Percentiles rank a stretch among this genome's conserved stretches.
phyloP scores from a whole-genome alignment of 2,797 vertebrate species.

The Sebastes kiyomatsui region DNA sequence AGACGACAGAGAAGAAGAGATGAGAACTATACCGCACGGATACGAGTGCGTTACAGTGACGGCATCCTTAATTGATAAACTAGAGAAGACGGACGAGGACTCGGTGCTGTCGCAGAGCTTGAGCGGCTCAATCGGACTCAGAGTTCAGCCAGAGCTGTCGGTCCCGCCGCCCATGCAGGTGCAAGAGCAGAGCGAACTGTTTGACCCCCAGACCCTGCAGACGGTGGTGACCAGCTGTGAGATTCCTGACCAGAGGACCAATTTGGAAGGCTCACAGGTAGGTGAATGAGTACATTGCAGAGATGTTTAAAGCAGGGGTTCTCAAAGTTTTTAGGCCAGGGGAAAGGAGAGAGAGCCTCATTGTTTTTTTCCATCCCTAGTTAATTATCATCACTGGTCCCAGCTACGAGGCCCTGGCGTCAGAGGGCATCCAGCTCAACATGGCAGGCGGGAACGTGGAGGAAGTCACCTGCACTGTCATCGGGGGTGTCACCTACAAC shows the following conservation, averaged over 20 bases:
- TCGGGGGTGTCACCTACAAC: constrained; percentile 85
- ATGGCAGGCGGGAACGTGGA: constrained; percentile 79
- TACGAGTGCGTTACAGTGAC: constrained; percentile 71
- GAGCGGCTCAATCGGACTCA: constrained; percentile 63
- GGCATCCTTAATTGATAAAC: constrained; percentile 52
- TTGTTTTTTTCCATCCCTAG: constrained; percentile 54
- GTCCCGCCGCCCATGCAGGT: constrained; percentile 35
- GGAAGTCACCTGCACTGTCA: constrained; percentile 86
- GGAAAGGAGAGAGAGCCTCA: neutral
- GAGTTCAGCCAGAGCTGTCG: constrained; percentile 25
- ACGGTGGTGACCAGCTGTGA: constrained; percentile 84
- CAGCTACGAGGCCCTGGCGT: constrained; percentile 86
- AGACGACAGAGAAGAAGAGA: constrained; percentile 29
- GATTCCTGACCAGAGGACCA: constrained; percentile 79
- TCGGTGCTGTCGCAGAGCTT: constrained; percentile 43
- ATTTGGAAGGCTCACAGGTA: constrained; percentile 88
- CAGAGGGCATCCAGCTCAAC: constrained; percentile 90
- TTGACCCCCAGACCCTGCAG: constrained; percentile 84
- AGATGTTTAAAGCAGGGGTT: neutral
- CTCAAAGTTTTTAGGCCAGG: too few species aligned
- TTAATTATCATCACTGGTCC: constrained; percentile 92
- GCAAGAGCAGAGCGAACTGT: constrained; percentile 75
- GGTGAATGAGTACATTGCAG: neutral
- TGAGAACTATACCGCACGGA: constrained; percentile 6
- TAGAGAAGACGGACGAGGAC: constrained; percentile 52